phyloP scores from a whole-genome alignment of 2,113 vertebrate genomes.

The Tragelaphus imberbis region DNA sequence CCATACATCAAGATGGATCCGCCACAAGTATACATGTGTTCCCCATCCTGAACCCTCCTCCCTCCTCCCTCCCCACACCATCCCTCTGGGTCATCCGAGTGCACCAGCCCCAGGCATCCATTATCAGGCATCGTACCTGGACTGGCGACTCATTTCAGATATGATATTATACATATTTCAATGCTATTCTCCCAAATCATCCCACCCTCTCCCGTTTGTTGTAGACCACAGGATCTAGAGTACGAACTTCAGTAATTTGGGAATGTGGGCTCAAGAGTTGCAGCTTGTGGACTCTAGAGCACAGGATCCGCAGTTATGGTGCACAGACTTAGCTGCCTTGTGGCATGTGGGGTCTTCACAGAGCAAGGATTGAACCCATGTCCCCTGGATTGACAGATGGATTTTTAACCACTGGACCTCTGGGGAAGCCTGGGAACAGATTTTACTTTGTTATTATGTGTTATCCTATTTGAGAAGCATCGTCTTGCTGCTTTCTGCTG shows the following conservation, averaged over 20 bases:
- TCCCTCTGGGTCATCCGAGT: too few relatives aligned
- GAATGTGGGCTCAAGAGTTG: neutral
- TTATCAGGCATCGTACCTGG: too few relatives aligned
- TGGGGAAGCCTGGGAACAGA: neutral
- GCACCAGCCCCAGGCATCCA: too few relatives aligned
- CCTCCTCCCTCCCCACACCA: too few relatives aligned
- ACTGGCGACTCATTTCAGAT: too few relatives aligned
- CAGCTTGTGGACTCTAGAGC: neutral
- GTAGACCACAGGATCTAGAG: neutral
- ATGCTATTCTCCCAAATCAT: too few relatives aligned
- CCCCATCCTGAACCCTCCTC: too few relatives aligned
- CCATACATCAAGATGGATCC: too few relatives aligned
- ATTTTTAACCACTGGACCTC: neutral
- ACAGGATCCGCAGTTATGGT: neutral
- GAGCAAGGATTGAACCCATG: neutral
- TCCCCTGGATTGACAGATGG: neutral
- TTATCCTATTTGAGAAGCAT: slow-evolving; percentile 28
- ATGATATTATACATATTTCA: too few relatives aligned
- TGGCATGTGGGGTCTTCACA: neutral
- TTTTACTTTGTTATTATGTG: slow-evolving; percentile 1
- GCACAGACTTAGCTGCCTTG: neutral
- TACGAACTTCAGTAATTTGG: neutral
- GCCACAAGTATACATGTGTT: too few relatives aligned
- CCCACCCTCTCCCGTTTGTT: neutral
- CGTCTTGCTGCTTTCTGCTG: slow-evolving; percentile 4